These are phyloP conservation scores for Mizuhopecten yessoensis DNA, from an alignment of 1,140 invertebrate genomes.

Conservation along the genomic window DNA sequence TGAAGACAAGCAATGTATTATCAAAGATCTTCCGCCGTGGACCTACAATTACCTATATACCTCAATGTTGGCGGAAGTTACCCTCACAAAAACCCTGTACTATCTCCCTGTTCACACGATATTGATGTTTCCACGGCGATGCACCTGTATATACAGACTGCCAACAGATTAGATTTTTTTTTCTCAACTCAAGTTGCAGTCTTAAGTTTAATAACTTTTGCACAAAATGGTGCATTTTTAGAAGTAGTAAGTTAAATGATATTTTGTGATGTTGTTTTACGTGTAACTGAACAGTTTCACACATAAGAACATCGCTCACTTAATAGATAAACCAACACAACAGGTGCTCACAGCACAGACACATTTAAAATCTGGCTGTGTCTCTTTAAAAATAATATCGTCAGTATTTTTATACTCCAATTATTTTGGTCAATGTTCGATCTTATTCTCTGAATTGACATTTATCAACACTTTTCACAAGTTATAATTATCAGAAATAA, in stretches of 20 bases:
- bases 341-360: not conserved
- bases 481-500: no score
- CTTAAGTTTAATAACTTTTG: conserved; percentile 29
- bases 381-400: not conserved
- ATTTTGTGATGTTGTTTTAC: not conserved
- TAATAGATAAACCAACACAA: not conserved
- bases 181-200: conserved; percentile 11
- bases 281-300: not conserved
- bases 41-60: not conserved
- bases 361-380: not conserved
- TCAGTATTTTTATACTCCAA: no score
- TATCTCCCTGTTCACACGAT: conserved; percentile 4
- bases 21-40: not conserved
- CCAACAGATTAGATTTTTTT: conserved; percentile 28
- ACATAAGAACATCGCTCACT: not conserved
- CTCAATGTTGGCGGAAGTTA: conserved; percentile 9
- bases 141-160: not conserved
- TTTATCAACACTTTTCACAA: no score
- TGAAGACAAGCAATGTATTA: not conserved
- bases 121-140: conserved; percentile 25
- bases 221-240: conserved; percentile 1
- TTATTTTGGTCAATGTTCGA: no score
- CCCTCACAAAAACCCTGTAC: not conserved
- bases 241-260: not conserved
- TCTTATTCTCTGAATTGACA: no score